A percentile compares a stretch with the other conserved stretches of the same genome.
Evolutionary conservation across 2,888 invertebrate species (phyloP).

Genomic region (Acronicta leporina): DNA sequence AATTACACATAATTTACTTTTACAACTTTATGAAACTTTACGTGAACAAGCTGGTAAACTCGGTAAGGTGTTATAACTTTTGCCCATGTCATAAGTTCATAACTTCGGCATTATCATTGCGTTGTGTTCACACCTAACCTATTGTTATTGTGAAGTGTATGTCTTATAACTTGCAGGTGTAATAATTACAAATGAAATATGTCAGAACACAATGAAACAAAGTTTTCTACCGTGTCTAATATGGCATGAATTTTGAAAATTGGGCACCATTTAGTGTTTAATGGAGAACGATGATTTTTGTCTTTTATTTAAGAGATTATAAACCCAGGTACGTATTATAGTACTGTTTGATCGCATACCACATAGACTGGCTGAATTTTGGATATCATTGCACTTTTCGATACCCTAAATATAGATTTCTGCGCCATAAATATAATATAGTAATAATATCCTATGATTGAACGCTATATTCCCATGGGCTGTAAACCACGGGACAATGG

Average conservation of each 20-base stretch:
- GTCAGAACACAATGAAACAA: constrained; percentile 10
- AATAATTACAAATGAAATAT: constrained; percentile 15
- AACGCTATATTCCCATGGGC: too few species aligned
- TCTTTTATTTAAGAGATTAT: too few species aligned
- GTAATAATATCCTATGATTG: neutral
- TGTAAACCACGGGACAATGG: constrained; percentile 15
- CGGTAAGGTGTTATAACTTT: constrained; percentile 51
- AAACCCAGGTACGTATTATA: too few species aligned
- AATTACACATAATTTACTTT: constrained; percentile 72
- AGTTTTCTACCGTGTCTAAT: neutral
- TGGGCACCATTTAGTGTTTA: too few species aligned
- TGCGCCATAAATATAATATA: neutral
- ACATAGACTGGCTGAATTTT: too few species aligned
- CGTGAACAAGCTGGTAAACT: constrained; percentile 53
- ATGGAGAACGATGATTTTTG: neutral
- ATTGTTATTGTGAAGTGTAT: constrained; percentile 24
- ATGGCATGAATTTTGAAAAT: neutral
- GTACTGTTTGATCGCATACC: too few species aligned
- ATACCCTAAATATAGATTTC: too few species aligned
- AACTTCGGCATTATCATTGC: constrained; percentile 55
- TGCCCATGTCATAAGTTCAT: constrained; percentile 45
- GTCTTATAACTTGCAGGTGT: constrained; percentile 12
- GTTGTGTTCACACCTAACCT: constrained; percentile 50
- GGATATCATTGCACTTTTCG: too few species aligned
- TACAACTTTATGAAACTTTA: constrained; percentile 65